phyloP scores from a whole-genome alignment of 2,888 invertebrate genomes.

The Thelaira solivaga region DNA sequence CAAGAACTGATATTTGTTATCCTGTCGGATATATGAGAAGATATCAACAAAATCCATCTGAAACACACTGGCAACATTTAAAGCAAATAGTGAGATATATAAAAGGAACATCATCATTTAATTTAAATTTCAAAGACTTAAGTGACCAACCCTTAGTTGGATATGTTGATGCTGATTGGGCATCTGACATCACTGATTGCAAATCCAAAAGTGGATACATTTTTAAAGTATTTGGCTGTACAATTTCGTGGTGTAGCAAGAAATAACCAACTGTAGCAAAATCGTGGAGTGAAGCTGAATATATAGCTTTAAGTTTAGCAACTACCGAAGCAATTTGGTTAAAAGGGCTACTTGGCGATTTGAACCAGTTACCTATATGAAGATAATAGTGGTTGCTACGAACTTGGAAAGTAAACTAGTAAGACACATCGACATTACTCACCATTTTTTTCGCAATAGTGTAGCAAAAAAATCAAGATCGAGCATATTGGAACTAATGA shows the following conservation, averaged over 20 bases:
- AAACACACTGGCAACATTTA: not conserved
- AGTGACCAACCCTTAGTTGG: not conserved
- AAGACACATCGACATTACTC: not conserved
- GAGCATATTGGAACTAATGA: too few species aligned
- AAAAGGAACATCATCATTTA: not conserved
- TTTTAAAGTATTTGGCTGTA: not conserved
- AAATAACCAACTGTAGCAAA: not conserved
- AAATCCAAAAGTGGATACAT: not conserved
- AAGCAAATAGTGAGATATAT: not conserved
- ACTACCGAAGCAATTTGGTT: not conserved
- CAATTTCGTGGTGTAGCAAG: not conserved
- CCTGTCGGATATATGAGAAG: not conserved
- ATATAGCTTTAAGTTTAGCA: not conserved
- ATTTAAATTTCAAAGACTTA: not conserved
- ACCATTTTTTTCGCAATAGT: too few species aligned
- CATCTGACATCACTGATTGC: not conserved
- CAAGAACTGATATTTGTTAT: too few species aligned
- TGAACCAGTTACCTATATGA: not conserved
- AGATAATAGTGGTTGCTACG: not conserved
- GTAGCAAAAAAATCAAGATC: too few species aligned
- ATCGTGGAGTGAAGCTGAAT: not conserved
- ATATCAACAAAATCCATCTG: not conserved
- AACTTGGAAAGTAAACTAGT: not conserved
- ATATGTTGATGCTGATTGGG: not conserved
- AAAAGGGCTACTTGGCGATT: not conserved